These are phyloP conservation scores for Mobula hypostoma DNA, from an alignment of 2,113 vertebrate species.

Conservation along the genomic window DNA sequence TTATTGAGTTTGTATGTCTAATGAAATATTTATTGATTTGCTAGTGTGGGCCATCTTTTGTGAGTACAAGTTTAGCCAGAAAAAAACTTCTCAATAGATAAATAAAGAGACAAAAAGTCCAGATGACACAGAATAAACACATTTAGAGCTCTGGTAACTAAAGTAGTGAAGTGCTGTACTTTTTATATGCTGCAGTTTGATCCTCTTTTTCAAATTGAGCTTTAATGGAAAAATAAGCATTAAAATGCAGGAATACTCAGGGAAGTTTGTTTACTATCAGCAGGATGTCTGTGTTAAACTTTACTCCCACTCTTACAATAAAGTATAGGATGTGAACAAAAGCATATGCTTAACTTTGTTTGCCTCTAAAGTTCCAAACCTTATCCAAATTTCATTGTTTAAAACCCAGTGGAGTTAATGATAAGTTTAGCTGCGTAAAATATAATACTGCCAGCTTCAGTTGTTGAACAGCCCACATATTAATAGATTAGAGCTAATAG, in stretches of 20 bases:
- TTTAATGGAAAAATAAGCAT: slow-evolving; percentile 6
- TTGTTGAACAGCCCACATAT: background rate
- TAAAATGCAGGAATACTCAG: background rate
- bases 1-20: too few species aligned
- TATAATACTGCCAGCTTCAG: background rate
- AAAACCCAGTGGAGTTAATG: background rate
- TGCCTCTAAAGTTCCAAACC: background rate
- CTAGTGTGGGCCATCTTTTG: background rate
- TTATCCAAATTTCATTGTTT: slow-evolving; percentile 17
- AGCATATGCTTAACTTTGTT: background rate
- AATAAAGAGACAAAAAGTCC: background rate
- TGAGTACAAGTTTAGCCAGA: background rate
- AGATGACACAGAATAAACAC: background rate
- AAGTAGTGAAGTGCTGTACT: background rate
- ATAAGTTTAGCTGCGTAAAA: background rate
- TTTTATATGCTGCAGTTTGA: background rate
- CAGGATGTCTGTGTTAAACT: background rate
- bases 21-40: slow-evolving; percentile 19
- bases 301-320: background rate
- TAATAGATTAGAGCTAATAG: background rate
- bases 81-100: background rate
- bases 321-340: background rate
- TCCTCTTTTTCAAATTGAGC: background rate
- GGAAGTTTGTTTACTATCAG: slow-evolving; percentile 5
- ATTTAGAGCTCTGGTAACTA: background rate